These are phyloP conservation scores for Diabrotica virgifera DNA, from an alignment of 1,140 invertebrate species.

Conservation along the genomic window DNA sequence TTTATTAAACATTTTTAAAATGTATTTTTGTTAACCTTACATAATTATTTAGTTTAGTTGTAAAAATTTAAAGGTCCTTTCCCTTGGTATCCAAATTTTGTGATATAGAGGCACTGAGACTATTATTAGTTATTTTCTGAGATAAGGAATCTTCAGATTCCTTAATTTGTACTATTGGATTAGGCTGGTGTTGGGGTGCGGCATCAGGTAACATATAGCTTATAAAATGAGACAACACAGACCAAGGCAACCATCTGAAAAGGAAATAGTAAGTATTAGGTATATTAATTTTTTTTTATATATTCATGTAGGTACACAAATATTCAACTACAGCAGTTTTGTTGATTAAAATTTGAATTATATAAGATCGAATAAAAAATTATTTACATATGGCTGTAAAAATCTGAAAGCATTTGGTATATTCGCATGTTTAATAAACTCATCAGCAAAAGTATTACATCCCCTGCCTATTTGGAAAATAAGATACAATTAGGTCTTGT, in stretches of 20 bases:
- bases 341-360: too few relatives aligned
- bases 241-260: slow-evolving; percentile 67
- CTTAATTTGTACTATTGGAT: slow-evolving; percentile 15
- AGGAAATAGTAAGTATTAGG: slow-evolving; percentile 7
- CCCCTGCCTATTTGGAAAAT: too few relatives aligned
- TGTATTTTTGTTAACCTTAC: too few relatives aligned
- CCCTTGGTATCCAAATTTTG: slow-evolving; percentile 16
- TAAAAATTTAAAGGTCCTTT: slow-evolving; percentile 19
- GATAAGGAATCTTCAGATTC: slow-evolving; percentile 10
- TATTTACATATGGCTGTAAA: neutral
- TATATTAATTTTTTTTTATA: neutral
- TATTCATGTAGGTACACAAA: neutral
- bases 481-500: too few relatives aligned
- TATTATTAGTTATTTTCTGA: slow-evolving; percentile 10
- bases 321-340: neutral
- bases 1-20: too few relatives aligned
- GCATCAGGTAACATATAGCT: slow-evolving; percentile 63
- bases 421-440: neutral
- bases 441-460: too few relatives aligned
- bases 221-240: slow-evolving; percentile 60
- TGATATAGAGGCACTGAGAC: slow-evolving; percentile 19
- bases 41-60: too few relatives aligned
- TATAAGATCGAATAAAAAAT: neutral
- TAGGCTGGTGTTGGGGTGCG: slow-evolving; percentile 46
- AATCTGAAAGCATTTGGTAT: neutral